phyloP scores from a whole-genome alignment of 92 coral and sea anemone genomes.

The Umimayanthus kanabou region DNA sequence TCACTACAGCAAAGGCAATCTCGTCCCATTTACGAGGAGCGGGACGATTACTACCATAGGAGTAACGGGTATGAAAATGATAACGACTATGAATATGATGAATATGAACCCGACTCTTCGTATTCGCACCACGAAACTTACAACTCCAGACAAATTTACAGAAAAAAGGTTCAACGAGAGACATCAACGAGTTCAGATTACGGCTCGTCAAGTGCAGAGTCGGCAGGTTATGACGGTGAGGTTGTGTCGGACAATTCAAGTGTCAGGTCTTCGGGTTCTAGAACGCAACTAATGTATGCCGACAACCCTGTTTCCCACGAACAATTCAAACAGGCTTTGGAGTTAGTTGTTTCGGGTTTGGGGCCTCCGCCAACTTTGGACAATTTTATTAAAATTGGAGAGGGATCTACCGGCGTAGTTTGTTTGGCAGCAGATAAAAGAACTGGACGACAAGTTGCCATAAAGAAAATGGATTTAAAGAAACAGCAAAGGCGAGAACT shows the following conservation, averaged over 20 bases:
- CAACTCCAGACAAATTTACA: slow-evolving; percentile 16
- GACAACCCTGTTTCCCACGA: slow-evolving; percentile 95
- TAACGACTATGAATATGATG: slow-evolving; percentile 33
- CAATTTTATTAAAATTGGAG: slow-evolving; percentile 98
- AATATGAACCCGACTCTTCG: slow-evolving; percentile 38
- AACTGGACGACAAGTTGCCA: slow-evolving; percentile 93
- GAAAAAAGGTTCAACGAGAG: slow-evolving; percentile 62
- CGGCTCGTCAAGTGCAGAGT: slow-evolving; percentile 89
- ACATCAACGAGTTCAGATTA: slow-evolving; percentile 82
- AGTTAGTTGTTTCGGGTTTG: slow-evolving; percentile 82
- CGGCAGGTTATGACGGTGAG: slow-evolving; percentile 54
- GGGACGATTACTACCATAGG: slow-evolving; percentile 26
- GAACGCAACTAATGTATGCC: slow-evolving; percentile 91
- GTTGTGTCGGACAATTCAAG: slow-evolving; percentile 61
- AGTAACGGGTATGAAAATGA: slow-evolving; percentile 45
- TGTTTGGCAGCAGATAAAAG: slow-evolving; percentile 94
- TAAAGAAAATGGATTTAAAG: slow-evolving; percentile 97
- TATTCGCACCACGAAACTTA: slow-evolving; percentile 34
- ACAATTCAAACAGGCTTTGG: slow-evolving; percentile 90
- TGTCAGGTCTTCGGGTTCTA: slow-evolving; percentile 64
- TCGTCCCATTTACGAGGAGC: slow-evolving; percentile 38
- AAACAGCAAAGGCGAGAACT: slow-evolving; percentile 95
- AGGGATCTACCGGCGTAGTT: slow-evolving; percentile 98
- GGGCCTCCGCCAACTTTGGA: slow-evolving; percentile 83
- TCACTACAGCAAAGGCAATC: slow-evolving; percentile 32